Conservation (phyloP, 2,113 vertebrate species). For the Pedionomus torquatus region DNA sequence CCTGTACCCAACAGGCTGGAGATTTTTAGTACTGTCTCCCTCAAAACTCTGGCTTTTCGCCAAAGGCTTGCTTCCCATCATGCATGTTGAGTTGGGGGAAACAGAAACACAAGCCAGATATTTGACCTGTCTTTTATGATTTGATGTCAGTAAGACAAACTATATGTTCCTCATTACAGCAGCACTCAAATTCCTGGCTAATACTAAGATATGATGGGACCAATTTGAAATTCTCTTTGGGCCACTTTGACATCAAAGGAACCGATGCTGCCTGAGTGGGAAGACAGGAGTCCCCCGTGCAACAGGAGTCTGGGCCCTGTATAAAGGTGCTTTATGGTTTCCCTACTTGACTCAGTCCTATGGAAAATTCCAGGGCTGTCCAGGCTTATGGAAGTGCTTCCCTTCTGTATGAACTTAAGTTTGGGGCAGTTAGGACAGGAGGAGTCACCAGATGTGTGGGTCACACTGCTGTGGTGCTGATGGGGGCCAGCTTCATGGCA, state of each 20-base stretch:
- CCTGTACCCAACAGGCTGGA: neutral
- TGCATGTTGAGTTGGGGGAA: accelerated
- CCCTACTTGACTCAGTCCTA: neutral
- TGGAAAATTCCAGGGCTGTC: neutral
- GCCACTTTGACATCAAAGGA: neutral
- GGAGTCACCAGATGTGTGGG: neutral
- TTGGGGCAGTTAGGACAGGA: neutral
- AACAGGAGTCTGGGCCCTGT: neutral
- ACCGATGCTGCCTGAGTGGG: neutral
- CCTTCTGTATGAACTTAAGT: neutral
- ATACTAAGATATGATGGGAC: neutral
- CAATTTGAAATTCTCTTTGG: neutral
- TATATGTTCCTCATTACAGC: neutral
- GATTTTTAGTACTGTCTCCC: neutral
- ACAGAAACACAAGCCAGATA: neutral
- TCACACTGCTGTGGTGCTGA: neutral
- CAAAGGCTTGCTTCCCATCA: neutral
- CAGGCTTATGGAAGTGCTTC: neutral
- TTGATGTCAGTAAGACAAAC: neutral
- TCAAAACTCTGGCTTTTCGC: neutral
- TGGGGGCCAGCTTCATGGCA: neutral
- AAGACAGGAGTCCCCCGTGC: neutral
- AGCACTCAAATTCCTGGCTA: neutral
- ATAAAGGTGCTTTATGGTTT: neutral
- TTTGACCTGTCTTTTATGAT: neutral